A percentile compares a stretch with the other conserved stretches of the same genome.
Evolutionary conservation across 2,888 invertebrate species (phyloP).

Genomic region (Xylocampa areola): DNA sequence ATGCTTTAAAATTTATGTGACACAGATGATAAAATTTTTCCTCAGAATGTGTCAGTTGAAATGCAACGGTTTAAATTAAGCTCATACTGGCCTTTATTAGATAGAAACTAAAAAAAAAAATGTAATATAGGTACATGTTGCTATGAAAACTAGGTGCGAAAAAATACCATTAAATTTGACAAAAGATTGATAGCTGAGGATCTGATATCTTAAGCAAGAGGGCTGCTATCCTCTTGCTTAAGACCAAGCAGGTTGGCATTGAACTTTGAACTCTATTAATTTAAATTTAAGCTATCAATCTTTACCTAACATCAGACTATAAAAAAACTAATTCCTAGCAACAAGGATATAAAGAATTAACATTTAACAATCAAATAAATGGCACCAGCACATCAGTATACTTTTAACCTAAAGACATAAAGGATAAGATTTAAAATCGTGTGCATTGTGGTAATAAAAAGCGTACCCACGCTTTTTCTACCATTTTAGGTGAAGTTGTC

Average conservation of each 20-base stretch:
- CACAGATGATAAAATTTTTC: too few relatives aligned
- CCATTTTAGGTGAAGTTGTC: conserved; percentile 36
- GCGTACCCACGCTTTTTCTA: conserved; percentile 32
- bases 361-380: conserved; percentile 20
- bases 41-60: too few relatives aligned
- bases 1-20: too few relatives aligned
- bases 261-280: conserved; percentile 4
- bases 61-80: too few relatives aligned
- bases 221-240: too few relatives aligned
- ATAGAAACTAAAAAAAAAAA: too few relatives aligned
- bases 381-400: not conserved
- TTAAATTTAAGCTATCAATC: conserved; percentile 13
- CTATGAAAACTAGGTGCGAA: too few relatives aligned
- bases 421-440: not conserved
- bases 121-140: too few relatives aligned
- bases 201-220: too few relatives aligned
- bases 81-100: too few relatives aligned
- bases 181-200: too few relatives aligned
- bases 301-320: conserved; percentile 1
- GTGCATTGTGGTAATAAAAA: conserved; percentile 1
- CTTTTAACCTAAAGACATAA: not conserved
- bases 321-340: conserved; percentile 18
- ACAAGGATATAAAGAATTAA: conserved; percentile 27
- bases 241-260: conserved; percentile 18
- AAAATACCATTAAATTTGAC: too few relatives aligned